Percentiles rank a stretch among this genome's conserved stretches.
Evolutionary conservation across 2,113 vertebrate genomes (phyloP).

Genomic region (Podocnemis expansa): DNA sequence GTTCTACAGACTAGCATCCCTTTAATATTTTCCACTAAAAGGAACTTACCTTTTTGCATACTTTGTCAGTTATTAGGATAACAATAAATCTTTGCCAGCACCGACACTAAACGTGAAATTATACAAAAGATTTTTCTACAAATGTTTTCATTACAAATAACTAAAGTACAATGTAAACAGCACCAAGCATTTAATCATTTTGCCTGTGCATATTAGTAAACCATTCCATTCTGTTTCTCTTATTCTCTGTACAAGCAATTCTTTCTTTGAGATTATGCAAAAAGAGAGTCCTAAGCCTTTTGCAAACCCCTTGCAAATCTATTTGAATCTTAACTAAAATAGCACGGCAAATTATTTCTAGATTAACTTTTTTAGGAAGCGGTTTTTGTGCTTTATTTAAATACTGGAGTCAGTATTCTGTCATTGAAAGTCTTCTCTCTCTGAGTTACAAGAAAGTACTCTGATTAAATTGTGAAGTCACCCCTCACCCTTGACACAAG

Average conservation of each 20-base stretch:
- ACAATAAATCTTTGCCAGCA: neutral
- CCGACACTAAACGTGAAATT: neutral
- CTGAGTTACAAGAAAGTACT: neutral
- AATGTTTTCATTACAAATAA: neutral
- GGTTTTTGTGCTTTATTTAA: neutral
- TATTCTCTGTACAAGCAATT: neutral
- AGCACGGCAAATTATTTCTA: neutral
- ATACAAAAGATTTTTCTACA: rapidly evolving
- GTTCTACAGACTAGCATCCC: neutral
- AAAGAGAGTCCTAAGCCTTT: neutral
- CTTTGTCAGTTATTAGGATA: neutral
- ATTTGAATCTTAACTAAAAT: neutral
- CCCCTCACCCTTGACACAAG: neutral
- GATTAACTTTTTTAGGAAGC: neutral
- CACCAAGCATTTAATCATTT: neutral
- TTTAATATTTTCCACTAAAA: neutral
- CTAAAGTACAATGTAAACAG: neutral
- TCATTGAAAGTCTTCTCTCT: neutral
- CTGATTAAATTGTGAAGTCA: neutral
- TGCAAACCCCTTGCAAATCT: neutral
- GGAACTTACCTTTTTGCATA: neutral
- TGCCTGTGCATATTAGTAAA: neutral
- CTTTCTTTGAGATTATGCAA: neutral
- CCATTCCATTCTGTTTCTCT: neutral
- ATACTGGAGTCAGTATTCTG: rapidly evolving